phyloP scores from a whole-genome alignment of 2,888 invertebrate species.

The Nymphalis urticae region DNA sequence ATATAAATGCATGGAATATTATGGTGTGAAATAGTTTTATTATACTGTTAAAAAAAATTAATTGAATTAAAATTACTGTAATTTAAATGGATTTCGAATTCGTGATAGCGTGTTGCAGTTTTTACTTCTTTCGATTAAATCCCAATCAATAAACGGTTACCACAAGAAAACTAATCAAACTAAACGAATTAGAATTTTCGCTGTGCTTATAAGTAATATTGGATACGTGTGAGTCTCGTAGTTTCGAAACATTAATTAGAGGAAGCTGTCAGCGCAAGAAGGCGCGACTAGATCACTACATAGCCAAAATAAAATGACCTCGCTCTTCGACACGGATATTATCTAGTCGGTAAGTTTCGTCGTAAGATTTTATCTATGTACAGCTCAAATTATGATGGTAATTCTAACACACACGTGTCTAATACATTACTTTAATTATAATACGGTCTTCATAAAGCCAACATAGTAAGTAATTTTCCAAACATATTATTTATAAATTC shows the following conservation, averaged over 20 bases:
- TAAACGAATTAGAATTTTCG: constrained; percentile 56
- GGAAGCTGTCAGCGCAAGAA: constrained; percentile 74
- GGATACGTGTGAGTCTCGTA: constrained; percentile 53
- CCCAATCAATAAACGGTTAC: neutral
- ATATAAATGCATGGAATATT: neutral
- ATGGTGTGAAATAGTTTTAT: neutral
- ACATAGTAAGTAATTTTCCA: neutral
- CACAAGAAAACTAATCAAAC: constrained; percentile 49
- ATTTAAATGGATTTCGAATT: neutral
- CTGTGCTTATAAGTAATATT: constrained; percentile 58
- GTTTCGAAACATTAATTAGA: constrained; percentile 71
- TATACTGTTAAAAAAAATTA: no score
- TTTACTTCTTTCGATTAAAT: constrained; percentile 4
- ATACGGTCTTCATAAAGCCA: constrained; percentile 7
- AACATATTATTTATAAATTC: neutral
- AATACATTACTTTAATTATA: constrained; percentile 51
- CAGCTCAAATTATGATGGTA: neutral
- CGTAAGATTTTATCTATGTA: neutral
- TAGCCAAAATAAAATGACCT: constrained; percentile 56
- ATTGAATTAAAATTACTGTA: no score
- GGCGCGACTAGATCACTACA: constrained; percentile 64
- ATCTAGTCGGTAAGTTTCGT: constrained; percentile 22
- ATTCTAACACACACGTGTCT: constrained; percentile 53
- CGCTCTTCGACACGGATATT: constrained; percentile 37
- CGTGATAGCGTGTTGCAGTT: neutral